Percentiles rank a stretch among this genome's conserved stretches.
Evolutionary conservation across 2,888 invertebrate genomes (phyloP).

Genomic region (Phrixothrix hirtus): DNA sequence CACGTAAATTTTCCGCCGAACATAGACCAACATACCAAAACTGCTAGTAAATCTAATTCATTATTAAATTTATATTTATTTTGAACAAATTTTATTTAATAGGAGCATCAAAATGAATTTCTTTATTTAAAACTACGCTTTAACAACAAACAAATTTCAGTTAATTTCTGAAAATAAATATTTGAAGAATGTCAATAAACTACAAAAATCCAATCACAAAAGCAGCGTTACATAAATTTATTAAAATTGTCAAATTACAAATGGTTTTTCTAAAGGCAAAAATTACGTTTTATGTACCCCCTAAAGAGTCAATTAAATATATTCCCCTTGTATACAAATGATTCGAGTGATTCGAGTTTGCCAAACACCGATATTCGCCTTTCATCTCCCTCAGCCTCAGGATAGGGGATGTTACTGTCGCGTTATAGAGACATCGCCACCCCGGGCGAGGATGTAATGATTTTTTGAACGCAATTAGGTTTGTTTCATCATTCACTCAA

Average conservation of each 20-base stretch:
- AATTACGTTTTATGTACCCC: slow-evolving; percentile 35
- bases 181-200: slow-evolving; percentile 17
- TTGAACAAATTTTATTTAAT: too few species aligned
- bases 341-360: slow-evolving; percentile 52
- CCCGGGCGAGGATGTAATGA: slow-evolving; percentile 55
- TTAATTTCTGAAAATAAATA: slow-evolving; percentile 6
- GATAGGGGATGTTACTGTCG: slow-evolving; percentile 34
- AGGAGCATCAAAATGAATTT: not conserved
- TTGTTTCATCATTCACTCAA: slow-evolving; percentile 55
- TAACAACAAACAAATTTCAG: not conserved
- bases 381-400: slow-evolving; percentile 38
- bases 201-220: slow-evolving; percentile 12
- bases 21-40: too few species aligned
- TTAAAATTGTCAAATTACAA: slow-evolving; percentile 25
- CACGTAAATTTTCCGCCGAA: too few species aligned
- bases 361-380: slow-evolving; percentile 52
- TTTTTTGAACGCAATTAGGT: slow-evolving; percentile 58
- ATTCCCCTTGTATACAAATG: slow-evolving; percentile 51
- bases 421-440: slow-evolving; percentile 51
- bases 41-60: too few species aligned
- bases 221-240: slow-evolving; percentile 18
- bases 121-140: not conserved
- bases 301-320: slow-evolving; percentile 51
- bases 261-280: slow-evolving; percentile 29
- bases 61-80: too few species aligned